Percentiles rank a stretch among this genome's conserved stretches.
phyloP scores from a whole-genome alignment of 2,113 vertebrate species.

The Lophius piscatorius region DNA sequence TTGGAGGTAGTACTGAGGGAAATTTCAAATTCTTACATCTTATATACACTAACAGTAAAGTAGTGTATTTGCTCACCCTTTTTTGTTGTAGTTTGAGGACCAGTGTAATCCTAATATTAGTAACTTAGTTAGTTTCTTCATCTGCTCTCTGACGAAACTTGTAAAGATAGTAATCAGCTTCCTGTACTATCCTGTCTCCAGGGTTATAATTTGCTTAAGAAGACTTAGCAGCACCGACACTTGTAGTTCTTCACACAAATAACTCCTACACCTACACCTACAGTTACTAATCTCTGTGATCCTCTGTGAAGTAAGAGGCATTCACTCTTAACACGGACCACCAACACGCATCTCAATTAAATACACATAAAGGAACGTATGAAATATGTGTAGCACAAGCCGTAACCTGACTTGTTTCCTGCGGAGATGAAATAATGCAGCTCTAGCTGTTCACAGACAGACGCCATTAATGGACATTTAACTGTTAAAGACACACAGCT shows the following conservation, averaged over 20 bases:
- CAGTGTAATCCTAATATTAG: no score
- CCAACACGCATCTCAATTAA: slow-evolving; percentile 37
- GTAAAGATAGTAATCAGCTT: background rate
- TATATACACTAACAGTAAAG: no score
- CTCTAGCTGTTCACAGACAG: background rate
- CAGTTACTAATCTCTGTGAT: slow-evolving; percentile 53
- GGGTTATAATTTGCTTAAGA: no score
- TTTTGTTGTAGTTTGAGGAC: no score
- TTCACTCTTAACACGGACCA: slow-evolving; percentile 47
- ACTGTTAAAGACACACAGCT: background rate
- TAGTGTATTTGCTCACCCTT: slow-evolving; percentile 9
- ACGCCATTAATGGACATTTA: background rate
- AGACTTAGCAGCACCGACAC: slow-evolving; percentile 7
- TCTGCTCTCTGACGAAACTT: background rate
- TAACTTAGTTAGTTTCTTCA: background rate
- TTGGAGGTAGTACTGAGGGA: no score
- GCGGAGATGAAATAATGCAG: slow-evolving; percentile 14
- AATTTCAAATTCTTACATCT: no score
- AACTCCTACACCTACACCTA: slow-evolving; percentile 42
- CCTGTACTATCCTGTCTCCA: no score
- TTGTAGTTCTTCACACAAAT: slow-evolving; percentile 60
- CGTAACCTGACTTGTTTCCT: slow-evolving; percentile 7
- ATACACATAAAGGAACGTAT: slow-evolving; percentile 13
- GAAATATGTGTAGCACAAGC: slow-evolving; percentile 1
- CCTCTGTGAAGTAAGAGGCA: slow-evolving; percentile 48